These are phyloP conservation scores for Holacanthella duospinosa DNA, from an alignment of 2,888 invertebrate genomes.

Conservation along the genomic window DNA sequence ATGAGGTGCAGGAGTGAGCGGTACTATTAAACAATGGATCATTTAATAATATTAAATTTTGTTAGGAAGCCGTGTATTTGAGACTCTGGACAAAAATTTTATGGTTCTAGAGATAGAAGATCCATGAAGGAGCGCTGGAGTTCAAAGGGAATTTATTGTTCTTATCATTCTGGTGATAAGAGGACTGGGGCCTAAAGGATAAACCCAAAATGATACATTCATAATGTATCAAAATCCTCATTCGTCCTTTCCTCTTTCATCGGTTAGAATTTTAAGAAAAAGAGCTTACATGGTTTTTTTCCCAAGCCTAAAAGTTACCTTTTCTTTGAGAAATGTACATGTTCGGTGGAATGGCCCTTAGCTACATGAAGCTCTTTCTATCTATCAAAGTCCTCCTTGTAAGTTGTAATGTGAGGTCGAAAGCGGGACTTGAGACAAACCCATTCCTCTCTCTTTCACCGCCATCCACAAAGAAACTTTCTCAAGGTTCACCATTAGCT, in stretches of 20 bases:
- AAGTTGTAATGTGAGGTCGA: neutral
- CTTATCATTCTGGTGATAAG: slow-evolving; percentile 38
- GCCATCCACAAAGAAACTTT: slow-evolving; percentile 17
- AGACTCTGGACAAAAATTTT: slow-evolving; percentile 26
- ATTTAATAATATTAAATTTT: neutral
- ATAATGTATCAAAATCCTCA: too few relatives aligned
- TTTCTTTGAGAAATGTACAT: neutral
- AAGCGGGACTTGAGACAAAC: neutral
- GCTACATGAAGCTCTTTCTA: neutral
- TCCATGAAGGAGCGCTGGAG: slow-evolving; percentile 34
- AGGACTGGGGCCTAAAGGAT: slow-evolving; percentile 28
- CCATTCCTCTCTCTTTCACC: slow-evolving; percentile 6
- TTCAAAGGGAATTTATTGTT: slow-evolving; percentile 38
- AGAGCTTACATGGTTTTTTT: too few relatives aligned
- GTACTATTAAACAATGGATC: slow-evolving; percentile 5
- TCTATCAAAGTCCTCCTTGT: neutral
- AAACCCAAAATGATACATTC: too few relatives aligned
- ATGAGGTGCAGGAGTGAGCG: too few relatives aligned
- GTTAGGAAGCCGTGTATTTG: neutral
- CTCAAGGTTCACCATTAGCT: neutral
- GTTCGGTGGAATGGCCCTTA: neutral
- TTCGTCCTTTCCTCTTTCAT: too few relatives aligned
- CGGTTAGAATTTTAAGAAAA: too few relatives aligned
- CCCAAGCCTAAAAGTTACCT: too few relatives aligned
- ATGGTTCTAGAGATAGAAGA: slow-evolving; percentile 21